Evolutionary conservation across 1,140 invertebrate genomes (phyloP).

Genomic region (Leucophenga varia): DNA sequence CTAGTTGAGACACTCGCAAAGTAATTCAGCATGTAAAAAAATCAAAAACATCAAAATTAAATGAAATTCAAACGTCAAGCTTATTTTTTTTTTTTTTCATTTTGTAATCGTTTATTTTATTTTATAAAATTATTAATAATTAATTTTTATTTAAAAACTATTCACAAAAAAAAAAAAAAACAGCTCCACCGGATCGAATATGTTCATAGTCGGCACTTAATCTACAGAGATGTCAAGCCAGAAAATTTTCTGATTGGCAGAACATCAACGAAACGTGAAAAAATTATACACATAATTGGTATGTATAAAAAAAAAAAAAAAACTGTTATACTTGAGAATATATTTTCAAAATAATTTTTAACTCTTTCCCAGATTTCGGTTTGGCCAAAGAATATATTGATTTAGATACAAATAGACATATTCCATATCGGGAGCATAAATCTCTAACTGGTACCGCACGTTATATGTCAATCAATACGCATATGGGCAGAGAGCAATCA

Average conservation of each 20-base stretch:
- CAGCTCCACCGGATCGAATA: constrained; percentile 98
- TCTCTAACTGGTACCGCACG: constrained; percentile 96
- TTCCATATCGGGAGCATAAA: constrained; percentile 99
- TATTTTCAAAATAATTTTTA: not conserved
- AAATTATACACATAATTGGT: constrained; percentile 99
- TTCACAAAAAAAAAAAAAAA: constrained; percentile 1
- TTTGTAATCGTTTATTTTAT: not conserved
- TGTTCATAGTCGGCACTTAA: constrained; percentile 98
- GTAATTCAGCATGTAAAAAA: not conserved
- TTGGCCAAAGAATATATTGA: constrained; percentile 99
- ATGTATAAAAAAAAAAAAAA: constrained; percentile 28
- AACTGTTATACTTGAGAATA: not conserved
- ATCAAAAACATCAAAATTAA: constrained; percentile 28
- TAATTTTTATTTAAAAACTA: constrained; percentile 1
- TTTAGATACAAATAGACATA: constrained; percentile 99
- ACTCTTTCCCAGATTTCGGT: constrained; percentile 83
- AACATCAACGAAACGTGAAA: constrained; percentile 96
- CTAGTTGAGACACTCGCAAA: constrained; percentile 50
- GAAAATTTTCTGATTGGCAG: constrained; percentile 99
- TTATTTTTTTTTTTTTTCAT: constrained; percentile 1
- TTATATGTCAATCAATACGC: constrained; percentile 99
- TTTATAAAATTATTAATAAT: constrained; percentile 5
- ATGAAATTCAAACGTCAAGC: constrained; percentile 13
- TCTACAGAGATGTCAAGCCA: constrained; percentile 99
- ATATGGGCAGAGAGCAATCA: constrained; percentile 99